A percentile compares a stretch with the other conserved stretches of the same genome.
phyloP scores from a whole-genome alignment of 2,113 vertebrate genomes.

The Synodontis membranacea region DNA sequence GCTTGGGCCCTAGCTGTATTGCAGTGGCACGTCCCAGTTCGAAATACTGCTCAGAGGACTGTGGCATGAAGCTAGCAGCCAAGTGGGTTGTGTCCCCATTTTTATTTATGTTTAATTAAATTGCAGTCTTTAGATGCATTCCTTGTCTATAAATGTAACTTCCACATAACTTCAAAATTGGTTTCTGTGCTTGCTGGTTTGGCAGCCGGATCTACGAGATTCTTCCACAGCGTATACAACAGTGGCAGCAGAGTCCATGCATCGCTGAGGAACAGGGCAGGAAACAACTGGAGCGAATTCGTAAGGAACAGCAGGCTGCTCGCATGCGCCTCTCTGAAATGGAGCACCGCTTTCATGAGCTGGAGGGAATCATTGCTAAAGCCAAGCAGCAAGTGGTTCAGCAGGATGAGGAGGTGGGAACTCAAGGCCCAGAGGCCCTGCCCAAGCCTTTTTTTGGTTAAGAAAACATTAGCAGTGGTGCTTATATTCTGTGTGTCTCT shows the following conservation, averaged over 20 bases:
- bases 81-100: constrained; percentile 73
- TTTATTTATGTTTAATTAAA: not conserved
- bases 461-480: not conserved
- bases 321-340: constrained; percentile 89
- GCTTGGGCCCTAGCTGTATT: constrained; percentile 87
- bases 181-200: not conserved
- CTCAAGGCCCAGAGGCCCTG: not conserved
- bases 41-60: constrained; percentile 94
- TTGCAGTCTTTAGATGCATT: not conserved
- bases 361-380: constrained; percentile 89
- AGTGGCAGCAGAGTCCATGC: constrained; percentile 97
- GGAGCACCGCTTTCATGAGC: constrained; percentile 92
- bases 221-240: constrained; percentile 93
- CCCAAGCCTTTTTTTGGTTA: not conserved
- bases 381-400: constrained; percentile 93
- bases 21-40: constrained; percentile 75
- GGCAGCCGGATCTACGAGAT: constrained; percentile 93
- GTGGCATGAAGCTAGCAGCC: constrained; percentile 91
- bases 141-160: not conserved
- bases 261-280: constrained; percentile 93
- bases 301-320: constrained; percentile 88
- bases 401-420: constrained; percentile 88
- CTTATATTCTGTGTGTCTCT: not conserved
- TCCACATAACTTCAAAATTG: not conserved
- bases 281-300: constrained; percentile 90